Evolutionary conservation across 1,140 invertebrate genomes (phyloP), one percentile per base, ranked within the genome.

Genomic region (Drosophila obscura): DNA sequence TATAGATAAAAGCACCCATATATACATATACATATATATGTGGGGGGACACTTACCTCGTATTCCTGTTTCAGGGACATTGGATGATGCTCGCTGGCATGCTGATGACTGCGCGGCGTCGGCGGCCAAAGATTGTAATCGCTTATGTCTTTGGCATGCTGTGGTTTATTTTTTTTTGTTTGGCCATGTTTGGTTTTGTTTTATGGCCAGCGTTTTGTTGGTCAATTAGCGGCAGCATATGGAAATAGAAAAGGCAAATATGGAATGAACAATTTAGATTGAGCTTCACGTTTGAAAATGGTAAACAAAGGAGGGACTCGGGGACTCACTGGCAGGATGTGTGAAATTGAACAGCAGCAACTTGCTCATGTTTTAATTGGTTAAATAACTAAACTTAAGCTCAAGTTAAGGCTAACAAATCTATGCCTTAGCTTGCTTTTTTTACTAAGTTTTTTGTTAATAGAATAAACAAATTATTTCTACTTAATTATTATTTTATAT

Each of bases 1-100:
- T 69, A 71, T 69, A 71, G 65, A 71, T 71, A 71, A 69, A 69
- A 35, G 57, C 50, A 39, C 28, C 28, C 15, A 13, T 1, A 22
- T 11, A 24, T 63, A 45, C 51, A 44, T 50, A 55, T 46, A 53
- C 9, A 13, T 7, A 57, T 45, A 11, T n/a, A 31, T 60, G 44
- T 64, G 45, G 31, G 63, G 31, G 35, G 45, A 11, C 68, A 81
- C 92, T 92, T 92, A 94, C 94, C 94, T 94, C 94, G 82, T 94
- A 94, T 90, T 94, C 94, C 90, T 94, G 94, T 82, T 94, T 94
- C 92, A 94, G 94, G 81, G 93, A 92, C 94, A 94, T 94, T 69
- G 82, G 82, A 53, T 85, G 82, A 69, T 85, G 82, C 58, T 85
- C 82, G 71, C 79, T 85, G 74, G 82, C 82, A 88, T 88, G 82